These are phyloP conservation scores for Cirrhinus mrigala DNA, from an alignment of 2,797 vertebrate species.

Conservation along the genomic window DNA sequence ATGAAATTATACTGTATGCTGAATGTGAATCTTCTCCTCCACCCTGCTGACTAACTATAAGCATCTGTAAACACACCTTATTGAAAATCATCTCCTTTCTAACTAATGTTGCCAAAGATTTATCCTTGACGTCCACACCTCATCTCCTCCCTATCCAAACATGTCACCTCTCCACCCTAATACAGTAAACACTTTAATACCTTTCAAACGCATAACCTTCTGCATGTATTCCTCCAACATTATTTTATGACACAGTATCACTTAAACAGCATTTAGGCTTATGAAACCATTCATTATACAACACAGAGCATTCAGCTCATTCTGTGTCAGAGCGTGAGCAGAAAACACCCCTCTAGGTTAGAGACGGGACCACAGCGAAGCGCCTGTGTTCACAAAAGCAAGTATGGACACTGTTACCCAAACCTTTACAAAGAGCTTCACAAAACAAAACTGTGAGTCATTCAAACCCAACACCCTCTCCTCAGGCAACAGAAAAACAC, in stretches of 20 bases:
- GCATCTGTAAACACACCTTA: neutral
- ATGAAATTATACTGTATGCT: neutral
- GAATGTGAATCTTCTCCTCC: neutral
- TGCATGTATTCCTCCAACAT: neutral
- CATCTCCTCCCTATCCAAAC: neutral
- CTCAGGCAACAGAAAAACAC: constrained; percentile 5
- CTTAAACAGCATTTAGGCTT: neutral
- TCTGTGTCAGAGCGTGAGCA: neutral
- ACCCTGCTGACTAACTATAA: neutral
- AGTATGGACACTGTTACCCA: constrained; percentile 13
- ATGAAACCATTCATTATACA: neutral
- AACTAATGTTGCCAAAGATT: neutral
- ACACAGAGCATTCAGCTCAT: neutral
- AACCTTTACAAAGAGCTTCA: constrained; percentile 5
- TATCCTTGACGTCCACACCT: neutral
- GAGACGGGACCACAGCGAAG: neutral
- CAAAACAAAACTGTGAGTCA: constrained; percentile 35
- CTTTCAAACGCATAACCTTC: neutral
- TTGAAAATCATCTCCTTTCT: neutral
- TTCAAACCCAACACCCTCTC: constrained; percentile 1
- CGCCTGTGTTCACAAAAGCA: neutral
- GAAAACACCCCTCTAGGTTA: neutral
- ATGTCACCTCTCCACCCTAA: neutral
- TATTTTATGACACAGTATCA: neutral
- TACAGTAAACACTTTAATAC: neutral